Evolutionary conservation across 2,797 vertebrate genomes (phyloP).

Genomic region (Typhlichthys eigenmanni): DNA sequence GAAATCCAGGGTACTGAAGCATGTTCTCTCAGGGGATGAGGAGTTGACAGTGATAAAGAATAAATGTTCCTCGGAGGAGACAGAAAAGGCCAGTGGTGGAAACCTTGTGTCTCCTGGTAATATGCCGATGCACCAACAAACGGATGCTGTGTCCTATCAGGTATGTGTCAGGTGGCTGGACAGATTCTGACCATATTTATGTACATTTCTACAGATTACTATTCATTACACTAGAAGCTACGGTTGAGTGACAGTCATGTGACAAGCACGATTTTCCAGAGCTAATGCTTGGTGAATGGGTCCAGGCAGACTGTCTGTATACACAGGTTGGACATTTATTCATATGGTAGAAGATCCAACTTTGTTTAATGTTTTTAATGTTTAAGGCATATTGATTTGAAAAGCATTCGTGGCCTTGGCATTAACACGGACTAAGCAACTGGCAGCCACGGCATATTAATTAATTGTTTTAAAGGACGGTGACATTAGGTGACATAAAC

Average conservation of each 20-base stretch:
- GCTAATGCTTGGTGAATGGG: slow-evolving; percentile 32
- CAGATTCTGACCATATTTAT: slow-evolving; percentile 57
- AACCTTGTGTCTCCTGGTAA: slow-evolving; percentile 68
- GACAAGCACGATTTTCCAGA: slow-evolving; percentile 43
- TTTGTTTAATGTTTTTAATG: too few species aligned
- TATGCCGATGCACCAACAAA: slow-evolving; percentile 63
- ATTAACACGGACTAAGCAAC: background rate
- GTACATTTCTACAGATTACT: slow-evolving; percentile 62
- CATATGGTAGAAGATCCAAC: slow-evolving; percentile 33
- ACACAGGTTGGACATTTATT: slow-evolving; percentile 33
- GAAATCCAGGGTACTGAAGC: slow-evolving; percentile 69
- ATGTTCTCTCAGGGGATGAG: slow-evolving; percentile 57
- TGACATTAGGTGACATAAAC: too few species aligned
- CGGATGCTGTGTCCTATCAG: slow-evolving; percentile 73
- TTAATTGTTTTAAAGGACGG: too few species aligned
- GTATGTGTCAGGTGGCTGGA: slow-evolving; percentile 68
- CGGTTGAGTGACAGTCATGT: slow-evolving; percentile 52
- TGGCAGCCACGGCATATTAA: background rate
- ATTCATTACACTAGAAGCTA: slow-evolving; percentile 54
- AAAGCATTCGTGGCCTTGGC: slow-evolving; percentile 5
- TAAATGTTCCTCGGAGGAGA: slow-evolving; percentile 73
- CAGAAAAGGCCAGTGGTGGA: slow-evolving; percentile 67
- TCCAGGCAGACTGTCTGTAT: slow-evolving; percentile 39
- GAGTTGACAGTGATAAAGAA: slow-evolving; percentile 75
- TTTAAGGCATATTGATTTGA: slow-evolving; percentile 22